A percentile compares a stretch with the other conserved stretches of the same genome.
phyloP scores from a whole-genome alignment of 2,888 invertebrate genomes.

The Sussaba pulchella region DNA sequence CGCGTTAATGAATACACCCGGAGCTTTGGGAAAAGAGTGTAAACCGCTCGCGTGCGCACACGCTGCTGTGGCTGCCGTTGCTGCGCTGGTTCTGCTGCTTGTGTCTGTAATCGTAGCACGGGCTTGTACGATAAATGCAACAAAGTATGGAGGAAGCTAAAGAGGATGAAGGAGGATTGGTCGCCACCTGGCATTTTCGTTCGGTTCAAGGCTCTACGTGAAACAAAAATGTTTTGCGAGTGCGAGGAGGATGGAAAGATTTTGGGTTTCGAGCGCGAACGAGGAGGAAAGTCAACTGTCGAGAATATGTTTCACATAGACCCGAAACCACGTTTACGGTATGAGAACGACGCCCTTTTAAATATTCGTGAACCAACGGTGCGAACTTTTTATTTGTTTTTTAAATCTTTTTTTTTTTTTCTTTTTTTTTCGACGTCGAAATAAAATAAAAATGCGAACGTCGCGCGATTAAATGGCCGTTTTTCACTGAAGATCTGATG shows the following conservation, averaged over 20 bases:
- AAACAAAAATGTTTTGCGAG: too few relatives aligned
- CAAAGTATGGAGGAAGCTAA: not conserved
- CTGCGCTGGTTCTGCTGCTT: too few relatives aligned
- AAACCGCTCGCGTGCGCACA: not conserved
- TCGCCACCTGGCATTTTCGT: constrained; percentile 79
- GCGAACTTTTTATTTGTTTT: not conserved
- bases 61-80: constrained; percentile 1
- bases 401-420: too few relatives aligned
- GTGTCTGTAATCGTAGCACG: too few relatives aligned
- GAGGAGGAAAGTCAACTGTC: too few relatives aligned
- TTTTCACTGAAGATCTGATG: too few relatives aligned
- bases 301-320: too few relatives aligned
- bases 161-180: constrained; percentile 72
- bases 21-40: not conserved
- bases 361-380: too few relatives aligned
- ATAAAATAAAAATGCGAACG: too few relatives aligned
- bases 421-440: too few relatives aligned
- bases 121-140: constrained; percentile 13
- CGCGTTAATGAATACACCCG: not conserved
- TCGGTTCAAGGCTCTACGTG: constrained; percentile 22
- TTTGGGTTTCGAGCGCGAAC: not conserved
- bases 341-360: constrained; percentile 12
- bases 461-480: too few relatives aligned
- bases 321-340: not conserved
- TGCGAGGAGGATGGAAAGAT: too few relatives aligned